These are phyloP conservation scores for Mustela erminea DNA, from an alignment of 2,797 vertebrate species.

Conservation along the genomic window DNA sequence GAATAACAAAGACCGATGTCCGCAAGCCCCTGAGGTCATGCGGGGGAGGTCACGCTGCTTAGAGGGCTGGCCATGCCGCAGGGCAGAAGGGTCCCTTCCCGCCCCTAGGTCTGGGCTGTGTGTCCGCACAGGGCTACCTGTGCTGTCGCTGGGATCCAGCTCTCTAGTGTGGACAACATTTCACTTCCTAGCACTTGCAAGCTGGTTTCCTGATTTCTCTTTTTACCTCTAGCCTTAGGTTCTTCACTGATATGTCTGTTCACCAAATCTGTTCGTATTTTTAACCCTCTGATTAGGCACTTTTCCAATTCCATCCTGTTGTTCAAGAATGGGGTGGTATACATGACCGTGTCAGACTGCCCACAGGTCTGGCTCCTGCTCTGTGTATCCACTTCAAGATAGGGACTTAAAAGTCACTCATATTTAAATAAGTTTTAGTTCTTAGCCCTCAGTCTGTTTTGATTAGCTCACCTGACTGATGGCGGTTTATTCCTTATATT, in stretches of 20 bases:
- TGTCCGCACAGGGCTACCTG: too few species aligned
- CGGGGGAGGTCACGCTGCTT: background rate
- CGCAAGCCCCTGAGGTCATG: background rate
- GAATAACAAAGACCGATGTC: background rate
- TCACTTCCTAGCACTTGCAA: background rate
- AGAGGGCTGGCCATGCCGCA: background rate
- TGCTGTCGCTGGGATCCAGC: background rate
- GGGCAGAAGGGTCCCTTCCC: background rate
- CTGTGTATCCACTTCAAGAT: background rate
- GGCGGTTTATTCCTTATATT: too few species aligned
- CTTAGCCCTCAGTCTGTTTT: background rate
- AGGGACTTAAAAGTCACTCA: background rate
- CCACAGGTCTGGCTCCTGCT: background rate
- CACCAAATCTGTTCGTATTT: background rate
- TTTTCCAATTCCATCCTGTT: too few species aligned
- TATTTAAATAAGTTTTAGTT: too few species aligned
- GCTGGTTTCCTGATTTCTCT: too few species aligned
- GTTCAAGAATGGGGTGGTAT: too few species aligned
- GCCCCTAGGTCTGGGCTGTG: background rate
- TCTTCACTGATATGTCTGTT: background rate
- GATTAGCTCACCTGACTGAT: background rate
- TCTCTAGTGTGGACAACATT: background rate
- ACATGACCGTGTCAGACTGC: background rate
- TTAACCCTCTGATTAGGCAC: background rate
- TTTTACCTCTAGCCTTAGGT: background rate